phyloP scores from a whole-genome alignment of 2,113 vertebrate species.

The Solea senegalensis region DNA sequence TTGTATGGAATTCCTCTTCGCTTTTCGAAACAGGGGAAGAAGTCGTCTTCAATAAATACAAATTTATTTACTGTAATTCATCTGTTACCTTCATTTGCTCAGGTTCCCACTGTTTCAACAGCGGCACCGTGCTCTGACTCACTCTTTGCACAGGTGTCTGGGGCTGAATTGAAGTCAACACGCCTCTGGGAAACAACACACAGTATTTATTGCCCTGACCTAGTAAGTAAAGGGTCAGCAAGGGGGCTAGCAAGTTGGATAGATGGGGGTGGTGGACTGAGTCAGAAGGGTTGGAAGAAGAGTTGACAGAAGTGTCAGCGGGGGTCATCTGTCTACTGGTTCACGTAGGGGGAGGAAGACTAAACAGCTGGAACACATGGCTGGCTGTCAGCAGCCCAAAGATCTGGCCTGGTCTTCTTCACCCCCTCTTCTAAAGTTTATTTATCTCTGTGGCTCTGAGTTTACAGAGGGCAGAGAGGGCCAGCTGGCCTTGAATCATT shows the following conservation, averaged over 20 bases:
- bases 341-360: conserved; percentile 21
- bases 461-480: conserved; percentile 18
- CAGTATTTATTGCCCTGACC: conserved; percentile 70
- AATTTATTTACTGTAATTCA: conserved; percentile 22
- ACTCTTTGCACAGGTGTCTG: conserved; percentile 73
- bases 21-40: neutral
- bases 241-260: conserved; percentile 20
- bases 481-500: conserved; percentile 32
- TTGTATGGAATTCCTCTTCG: too few species aligned
- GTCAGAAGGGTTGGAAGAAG: conserved; percentile 20
- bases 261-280: conserved; percentile 16
- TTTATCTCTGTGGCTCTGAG: conserved; percentile 38
- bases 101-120: conserved; percentile 39
- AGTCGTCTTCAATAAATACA: conserved; percentile 3
- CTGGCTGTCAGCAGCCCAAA: conserved; percentile 43
- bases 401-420: conserved; percentile 20
- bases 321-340: conserved; percentile 38
- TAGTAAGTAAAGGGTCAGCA: conserved; percentile 64
- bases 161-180: conserved; percentile 58
- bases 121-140: conserved; percentile 19
- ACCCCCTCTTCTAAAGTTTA: conserved; percentile 41
- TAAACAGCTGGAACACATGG: conserved; percentile 69
- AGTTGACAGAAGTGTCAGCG: conserved; percentile 58
- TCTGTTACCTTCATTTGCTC: conserved; percentile 37
- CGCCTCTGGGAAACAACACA: conserved; percentile 46